These are phyloP conservation scores for Syndactyla subalaris DNA, from an alignment of 2,797 vertebrate species.

Conservation along the genomic window DNA sequence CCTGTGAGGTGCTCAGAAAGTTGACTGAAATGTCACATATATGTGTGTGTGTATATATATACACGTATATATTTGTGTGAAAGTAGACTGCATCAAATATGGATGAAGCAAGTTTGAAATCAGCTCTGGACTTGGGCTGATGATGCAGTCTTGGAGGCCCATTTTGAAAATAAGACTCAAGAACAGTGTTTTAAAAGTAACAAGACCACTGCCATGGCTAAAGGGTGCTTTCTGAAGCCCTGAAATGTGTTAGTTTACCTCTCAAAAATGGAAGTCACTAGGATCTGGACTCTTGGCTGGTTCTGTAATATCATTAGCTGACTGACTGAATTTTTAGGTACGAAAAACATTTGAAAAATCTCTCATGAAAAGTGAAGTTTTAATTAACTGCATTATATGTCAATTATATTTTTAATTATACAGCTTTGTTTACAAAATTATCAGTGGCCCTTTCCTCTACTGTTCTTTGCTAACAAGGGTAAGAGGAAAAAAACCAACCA, in stretches of 20 bases:
- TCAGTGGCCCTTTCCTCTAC: background rate
- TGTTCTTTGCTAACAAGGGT: background rate
- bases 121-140: background rate
- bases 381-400: background rate
- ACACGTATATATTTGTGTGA: background rate
- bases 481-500: background rate
- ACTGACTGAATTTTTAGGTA: background rate
- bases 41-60: too few species aligned
- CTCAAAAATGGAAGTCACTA: background rate
- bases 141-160: background rate
- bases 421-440: background rate
- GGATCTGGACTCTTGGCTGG: background rate
- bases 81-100: background rate
- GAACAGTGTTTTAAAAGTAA: background rate
- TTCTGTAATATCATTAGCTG: background rate
- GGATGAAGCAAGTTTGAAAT: background rate
- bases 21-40: background rate
- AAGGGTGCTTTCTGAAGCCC: background rate
- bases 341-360: background rate
- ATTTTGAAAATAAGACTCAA: background rate
- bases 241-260: background rate
- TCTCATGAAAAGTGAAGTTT: background rate
- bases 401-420: background rate
- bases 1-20: background rate
- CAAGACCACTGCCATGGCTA: background rate